Conservation (phyloP, 2,797 vertebrate species). For the Eleutherodactylus coqui region DNA sequence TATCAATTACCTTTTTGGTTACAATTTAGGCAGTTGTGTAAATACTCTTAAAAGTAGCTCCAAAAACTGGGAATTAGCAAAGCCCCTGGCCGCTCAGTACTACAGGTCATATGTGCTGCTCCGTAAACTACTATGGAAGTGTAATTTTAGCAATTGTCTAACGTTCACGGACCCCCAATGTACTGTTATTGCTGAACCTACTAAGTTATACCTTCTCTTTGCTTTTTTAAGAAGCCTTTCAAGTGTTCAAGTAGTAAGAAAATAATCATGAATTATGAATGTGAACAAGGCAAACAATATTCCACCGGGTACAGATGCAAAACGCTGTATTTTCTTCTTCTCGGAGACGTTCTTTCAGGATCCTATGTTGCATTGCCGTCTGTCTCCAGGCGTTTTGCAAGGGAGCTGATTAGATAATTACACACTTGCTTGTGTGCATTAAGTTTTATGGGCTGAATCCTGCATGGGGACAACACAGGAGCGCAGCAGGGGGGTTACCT, state of each 20-base stretch:
- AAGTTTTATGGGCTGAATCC: background rate
- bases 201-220: background rate
- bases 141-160: background rate
- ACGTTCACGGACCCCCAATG: background rate
- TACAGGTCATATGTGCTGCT: background rate
- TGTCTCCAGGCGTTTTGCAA: background rate
- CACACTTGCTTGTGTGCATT: background rate
- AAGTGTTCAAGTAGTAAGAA: too few relatives aligned
- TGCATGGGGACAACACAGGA: background rate
- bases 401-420: slow-evolving; percentile 11
- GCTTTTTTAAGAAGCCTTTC: too few relatives aligned
- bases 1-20: too few relatives aligned
- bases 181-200: background rate
- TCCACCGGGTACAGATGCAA: background rate
- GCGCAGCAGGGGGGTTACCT: background rate
- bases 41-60: too few relatives aligned
- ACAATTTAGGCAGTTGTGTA: background rate
- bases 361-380: background rate
- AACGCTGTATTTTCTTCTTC: background rate
- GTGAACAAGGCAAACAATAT: background rate
- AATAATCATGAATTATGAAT: background rate
- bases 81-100: too few relatives aligned
- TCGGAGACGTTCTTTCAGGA: background rate
- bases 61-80: too few relatives aligned
- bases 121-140: background rate